Percentiles rank a stretch among this genome's conserved stretches.
Conservation (phyloP, 2,888 invertebrate genomes). For the Parelbella ahira region DNA sequence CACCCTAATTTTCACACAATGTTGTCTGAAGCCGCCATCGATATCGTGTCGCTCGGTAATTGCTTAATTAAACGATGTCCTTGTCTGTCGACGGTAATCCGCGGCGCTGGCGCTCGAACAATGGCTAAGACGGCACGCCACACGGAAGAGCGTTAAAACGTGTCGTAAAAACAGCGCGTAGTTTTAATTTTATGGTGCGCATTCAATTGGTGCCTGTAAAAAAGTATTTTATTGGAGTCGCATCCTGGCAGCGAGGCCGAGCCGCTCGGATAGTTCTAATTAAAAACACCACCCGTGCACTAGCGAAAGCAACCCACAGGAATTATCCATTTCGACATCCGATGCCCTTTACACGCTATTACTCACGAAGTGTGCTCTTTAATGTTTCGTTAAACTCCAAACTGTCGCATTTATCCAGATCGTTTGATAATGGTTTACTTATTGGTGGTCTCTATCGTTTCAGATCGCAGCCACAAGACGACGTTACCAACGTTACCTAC, state of each 20-base stretch:
- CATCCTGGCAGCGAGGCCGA: conserved; percentile 74
- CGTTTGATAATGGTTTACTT: no score
- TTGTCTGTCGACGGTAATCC: conserved; percentile 51
- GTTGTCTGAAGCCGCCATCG: conserved; percentile 49
- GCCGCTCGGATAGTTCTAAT: conserved; percentile 70
- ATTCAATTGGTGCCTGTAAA: conserved; percentile 78
- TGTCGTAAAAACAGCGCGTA: conserved; percentile 72
- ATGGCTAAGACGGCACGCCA: conserved; percentile 55
- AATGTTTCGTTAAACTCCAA: no score
- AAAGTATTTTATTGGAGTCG: conserved; percentile 72
- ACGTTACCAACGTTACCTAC: conserved; percentile 42
- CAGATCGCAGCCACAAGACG: conserved; percentile 47
- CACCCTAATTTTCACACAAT: conserved; percentile 62
- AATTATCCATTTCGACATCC: conserved; percentile 49
- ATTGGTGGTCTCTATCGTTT: conserved; percentile 40
- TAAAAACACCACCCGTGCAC: conserved; percentile 64
- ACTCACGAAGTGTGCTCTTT: no score
- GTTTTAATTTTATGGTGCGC: conserved; percentile 72
- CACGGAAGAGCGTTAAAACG: conserved; percentile 70
- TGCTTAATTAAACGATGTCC: conserved; percentile 63
- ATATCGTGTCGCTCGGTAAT: conserved; percentile 51
- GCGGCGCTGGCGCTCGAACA: conserved; percentile 47
- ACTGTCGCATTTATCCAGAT: no score
- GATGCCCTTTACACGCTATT: conserved; percentile 48
- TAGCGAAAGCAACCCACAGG: conserved; percentile 65